These are phyloP conservation scores for Tenthredo mesomela DNA, from an alignment of 2,888 invertebrate species.

Conservation along the genomic window DNA sequence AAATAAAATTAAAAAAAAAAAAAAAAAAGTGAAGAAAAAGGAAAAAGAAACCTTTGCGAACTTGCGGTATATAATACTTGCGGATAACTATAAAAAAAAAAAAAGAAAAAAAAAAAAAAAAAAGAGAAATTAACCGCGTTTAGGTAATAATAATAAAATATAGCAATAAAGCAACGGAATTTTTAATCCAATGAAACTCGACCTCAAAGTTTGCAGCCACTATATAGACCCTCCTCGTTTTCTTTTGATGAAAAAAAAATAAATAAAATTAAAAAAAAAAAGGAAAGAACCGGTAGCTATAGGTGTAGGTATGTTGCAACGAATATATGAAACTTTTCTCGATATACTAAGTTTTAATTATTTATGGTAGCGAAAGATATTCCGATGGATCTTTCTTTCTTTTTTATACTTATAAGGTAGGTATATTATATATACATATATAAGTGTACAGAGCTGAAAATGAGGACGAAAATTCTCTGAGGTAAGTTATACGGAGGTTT, in stretches of 20 bases:
- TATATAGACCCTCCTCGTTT: too few species aligned
- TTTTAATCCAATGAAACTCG: neutral
- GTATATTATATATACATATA: too few species aligned
- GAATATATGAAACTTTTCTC: neutral
- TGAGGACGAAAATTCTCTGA: neutral
- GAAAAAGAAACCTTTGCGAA: neutral
- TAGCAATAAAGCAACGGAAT: conserved; percentile 4
- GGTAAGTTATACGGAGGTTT: neutral
- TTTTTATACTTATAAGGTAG: neutral
- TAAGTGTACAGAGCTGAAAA: neutral
- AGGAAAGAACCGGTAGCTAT: neutral
- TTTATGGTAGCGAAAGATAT: neutral
- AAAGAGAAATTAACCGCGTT: neutral
- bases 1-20: neutral
- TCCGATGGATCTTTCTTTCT: neutral
- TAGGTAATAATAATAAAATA: neutral
- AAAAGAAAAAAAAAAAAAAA: neutral
- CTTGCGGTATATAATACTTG: neutral
- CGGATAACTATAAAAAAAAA: neutral
- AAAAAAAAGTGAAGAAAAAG: neutral
- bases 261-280: too few species aligned
- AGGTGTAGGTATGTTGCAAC: neutral
- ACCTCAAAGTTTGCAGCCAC: neutral
- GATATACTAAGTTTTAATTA: conserved; percentile 37
- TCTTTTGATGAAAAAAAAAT: neutral